Base-by-base conservation (phyloP, 1,140 invertebrate genomes). In the Leptestheria dahalacensis region DNA sequence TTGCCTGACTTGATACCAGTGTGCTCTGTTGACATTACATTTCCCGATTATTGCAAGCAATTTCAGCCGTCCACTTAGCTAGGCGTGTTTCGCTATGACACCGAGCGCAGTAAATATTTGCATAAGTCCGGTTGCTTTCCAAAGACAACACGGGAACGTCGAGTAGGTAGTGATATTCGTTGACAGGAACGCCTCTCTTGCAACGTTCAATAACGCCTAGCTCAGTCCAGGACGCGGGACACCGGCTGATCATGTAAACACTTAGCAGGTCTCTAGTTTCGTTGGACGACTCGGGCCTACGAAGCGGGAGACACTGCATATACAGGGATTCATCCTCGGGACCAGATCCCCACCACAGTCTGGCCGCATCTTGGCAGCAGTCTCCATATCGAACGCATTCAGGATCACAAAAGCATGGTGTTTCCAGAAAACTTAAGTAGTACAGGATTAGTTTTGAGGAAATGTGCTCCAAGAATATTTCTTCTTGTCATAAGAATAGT, bases 101-200 rank as follows among this genome's bases (percentile, higher is more conserved):
- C 6, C 61, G 48, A 3, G 69, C 68, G 59, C 69, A 71, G 59
- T 63, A 71, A 6, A 71, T 61, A 48, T 69, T 71, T 48, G 60
- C 62, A 56, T 69, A 71, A 2, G 61, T 62, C 25, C 48, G n/a
- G 48, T 58, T 62, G 18, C 54, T 57, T 25, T 10, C 18, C 28
- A 51, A 33, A 4, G 53, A 57, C 11, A 57, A 51, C 9, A 62
- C 61, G n/a, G 61, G 61, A 12, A 62, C 24, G 41, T 62, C 61
- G 10, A 62, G 47, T 9, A 33, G 10, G 48, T 62, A 62, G 29
- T 47, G 28, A 41, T 62, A 62, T 15, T 47, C 41, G 20, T 47
- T 28, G 26, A 4, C 25, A 2, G 33, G 41, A 23, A 28, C 24
- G 4, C 10, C 24, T 24, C 25, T 48, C 33, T 50, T 23, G 50